Conservation (phyloP, 2,113 vertebrate species). For the Pantherophis guttatus region DNA sequence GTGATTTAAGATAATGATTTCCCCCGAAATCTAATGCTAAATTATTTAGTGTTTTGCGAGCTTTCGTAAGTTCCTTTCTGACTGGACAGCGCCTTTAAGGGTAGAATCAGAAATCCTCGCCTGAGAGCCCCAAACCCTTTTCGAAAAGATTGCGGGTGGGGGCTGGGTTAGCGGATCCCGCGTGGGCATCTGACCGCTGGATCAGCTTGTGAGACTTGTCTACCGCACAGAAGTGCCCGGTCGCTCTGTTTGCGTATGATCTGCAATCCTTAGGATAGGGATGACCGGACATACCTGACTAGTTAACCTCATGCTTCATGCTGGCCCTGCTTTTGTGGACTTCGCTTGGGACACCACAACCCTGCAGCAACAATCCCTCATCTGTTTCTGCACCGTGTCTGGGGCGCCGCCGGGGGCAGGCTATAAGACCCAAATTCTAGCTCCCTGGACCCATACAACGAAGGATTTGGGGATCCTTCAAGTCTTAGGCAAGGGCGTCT, state of each 20-base stretch:
- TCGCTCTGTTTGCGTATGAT: background rate
- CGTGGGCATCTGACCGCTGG: background rate
- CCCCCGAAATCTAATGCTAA: conserved; percentile 74
- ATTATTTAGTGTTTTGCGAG: conserved; percentile 78
- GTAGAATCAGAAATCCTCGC: background rate
- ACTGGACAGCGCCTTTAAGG: conserved; percentile 57
- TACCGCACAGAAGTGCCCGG: background rate
- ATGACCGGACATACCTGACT: background rate
- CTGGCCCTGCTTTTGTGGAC: background rate
- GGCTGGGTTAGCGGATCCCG: background rate
- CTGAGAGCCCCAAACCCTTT: background rate
- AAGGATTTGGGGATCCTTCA: background rate
- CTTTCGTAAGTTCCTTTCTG: conserved; percentile 73
- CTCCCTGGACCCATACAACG: background rate
- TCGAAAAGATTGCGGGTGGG: background rate
- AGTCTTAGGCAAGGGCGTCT: background rate
- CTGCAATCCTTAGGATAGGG: background rate
- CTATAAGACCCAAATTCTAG: background rate
- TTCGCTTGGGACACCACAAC: background rate
- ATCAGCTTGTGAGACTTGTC: background rate
- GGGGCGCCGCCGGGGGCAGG: background rate
- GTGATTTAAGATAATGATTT: conserved; percentile 79
- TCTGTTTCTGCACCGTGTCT: background rate
- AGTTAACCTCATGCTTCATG: background rate
- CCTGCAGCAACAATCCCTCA: background rate